These are phyloP conservation scores for Macquaria australasica DNA, from an alignment of 2,113 vertebrate genomes.

Conservation along the genomic window DNA sequence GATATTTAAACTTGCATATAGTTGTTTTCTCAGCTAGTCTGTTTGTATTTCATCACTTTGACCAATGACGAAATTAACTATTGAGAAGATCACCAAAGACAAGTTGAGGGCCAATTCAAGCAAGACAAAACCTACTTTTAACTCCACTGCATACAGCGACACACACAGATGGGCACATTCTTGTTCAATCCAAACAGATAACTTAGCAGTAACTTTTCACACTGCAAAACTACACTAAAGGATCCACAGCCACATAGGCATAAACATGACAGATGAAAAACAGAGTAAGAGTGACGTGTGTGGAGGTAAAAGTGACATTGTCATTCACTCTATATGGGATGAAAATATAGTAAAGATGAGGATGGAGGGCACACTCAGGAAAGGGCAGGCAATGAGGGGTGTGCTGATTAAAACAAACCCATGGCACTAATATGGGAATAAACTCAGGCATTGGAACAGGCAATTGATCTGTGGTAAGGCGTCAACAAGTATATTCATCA, in stretches of 20 bases:
- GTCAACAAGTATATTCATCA: constrained; percentile 18
- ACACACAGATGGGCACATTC: constrained; percentile 25
- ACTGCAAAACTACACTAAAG: constrained; percentile 35
- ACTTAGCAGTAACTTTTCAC: constrained; percentile 11
- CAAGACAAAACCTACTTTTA: constrained; percentile 13
- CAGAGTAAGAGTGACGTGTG: neutral
- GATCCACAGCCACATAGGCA: neutral
- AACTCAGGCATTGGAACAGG: constrained; percentile 51
- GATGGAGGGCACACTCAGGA: constrained; percentile 20
- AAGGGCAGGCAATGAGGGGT: constrained; percentile 9
- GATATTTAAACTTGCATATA: constrained; percentile 21
- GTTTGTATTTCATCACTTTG: neutral
- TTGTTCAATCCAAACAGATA: constrained; percentile 38
- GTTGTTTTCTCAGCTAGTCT: neutral
- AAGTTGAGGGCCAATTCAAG: neutral
- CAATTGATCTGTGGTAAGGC: constrained; percentile 60
- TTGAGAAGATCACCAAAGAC: neutral
- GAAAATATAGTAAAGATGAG: constrained; percentile 5
- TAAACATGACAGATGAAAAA: constrained; percentile 12
- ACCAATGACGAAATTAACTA: neutral
- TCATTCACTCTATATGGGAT: neutral
- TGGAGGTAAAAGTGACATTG: constrained; percentile 4
- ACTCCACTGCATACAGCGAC: neutral
- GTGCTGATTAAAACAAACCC: constrained; percentile 31
- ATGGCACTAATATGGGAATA: constrained; percentile 51